Conservation (phyloP, 2,113 vertebrate species). For the Dasyurus viverrinus region DNA sequence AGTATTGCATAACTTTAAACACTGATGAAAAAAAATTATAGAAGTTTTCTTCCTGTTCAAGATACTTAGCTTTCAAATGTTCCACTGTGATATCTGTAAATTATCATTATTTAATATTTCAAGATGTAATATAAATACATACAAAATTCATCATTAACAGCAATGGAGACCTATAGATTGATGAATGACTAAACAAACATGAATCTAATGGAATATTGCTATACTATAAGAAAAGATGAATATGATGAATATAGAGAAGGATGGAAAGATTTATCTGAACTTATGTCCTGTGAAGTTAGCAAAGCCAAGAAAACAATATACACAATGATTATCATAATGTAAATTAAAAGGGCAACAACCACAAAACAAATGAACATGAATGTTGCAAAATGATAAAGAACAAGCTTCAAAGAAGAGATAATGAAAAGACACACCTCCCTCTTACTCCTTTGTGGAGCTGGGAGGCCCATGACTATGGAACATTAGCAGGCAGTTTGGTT, state of each 20-base stretch:
- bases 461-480: background rate
- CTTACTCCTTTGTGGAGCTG: background rate
- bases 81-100: background rate
- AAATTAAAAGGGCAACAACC: background rate
- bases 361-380: background rate
- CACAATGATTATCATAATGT: background rate
- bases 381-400: background rate
- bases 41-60: conserved; percentile 19
- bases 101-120: background rate
- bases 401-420: background rate
- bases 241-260: background rate
- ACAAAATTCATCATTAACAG: background rate
- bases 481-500: background rate
- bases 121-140: background rate
- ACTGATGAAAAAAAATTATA: conserved; percentile 1
- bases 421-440: background rate
- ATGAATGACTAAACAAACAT: background rate
- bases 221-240: background rate
- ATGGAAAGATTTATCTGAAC: background rate
- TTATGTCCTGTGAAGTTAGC: background rate
- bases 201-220: background rate
- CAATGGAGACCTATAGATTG: background rate
- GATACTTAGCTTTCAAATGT: background rate
- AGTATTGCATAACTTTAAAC: background rate
- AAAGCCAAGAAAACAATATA: background rate